Conservation (phyloP, 2,113 vertebrate species). For the Lepus europaeus region DNA sequence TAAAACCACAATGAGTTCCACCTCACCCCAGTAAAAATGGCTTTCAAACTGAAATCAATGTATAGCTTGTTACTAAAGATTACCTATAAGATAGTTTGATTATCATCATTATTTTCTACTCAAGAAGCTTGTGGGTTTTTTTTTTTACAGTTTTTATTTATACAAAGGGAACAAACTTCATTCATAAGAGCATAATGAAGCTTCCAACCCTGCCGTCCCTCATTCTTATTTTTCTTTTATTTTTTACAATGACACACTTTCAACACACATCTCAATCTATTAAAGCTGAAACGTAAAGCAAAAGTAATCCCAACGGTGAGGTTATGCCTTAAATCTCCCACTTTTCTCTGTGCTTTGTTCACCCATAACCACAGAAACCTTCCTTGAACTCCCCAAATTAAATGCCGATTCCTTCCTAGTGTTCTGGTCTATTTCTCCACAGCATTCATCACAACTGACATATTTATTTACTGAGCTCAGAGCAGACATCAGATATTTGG, state of each 20-base stretch:
- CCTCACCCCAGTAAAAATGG: too few relatives aligned
- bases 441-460: neutral
- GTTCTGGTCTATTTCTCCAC: neutral
- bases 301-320: neutral
- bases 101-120: too few relatives aligned
- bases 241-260: neutral
- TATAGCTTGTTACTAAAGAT: too few relatives aligned
- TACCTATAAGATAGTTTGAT: too few relatives aligned
- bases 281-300: neutral
- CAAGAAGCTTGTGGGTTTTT: too few relatives aligned
- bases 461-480: constrained; percentile 6
- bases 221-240: rapidly evolving
- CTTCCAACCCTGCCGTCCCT: rapidly evolving
- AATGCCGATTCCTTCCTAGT: neutral
- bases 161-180: too few relatives aligned
- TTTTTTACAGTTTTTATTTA: too few relatives aligned
- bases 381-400: neutral
- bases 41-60: too few relatives aligned
- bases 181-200: too few relatives aligned
- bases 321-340: too few relatives aligned
- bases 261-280: neutral
- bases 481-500: neutral
- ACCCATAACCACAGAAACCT: neutral
- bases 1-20: too few relatives aligned
- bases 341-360: neutral